These are phyloP conservation scores for Siphlonurus alternatus DNA, from an alignment of 2,888 invertebrate genomes.

Conservation along the genomic window DNA sequence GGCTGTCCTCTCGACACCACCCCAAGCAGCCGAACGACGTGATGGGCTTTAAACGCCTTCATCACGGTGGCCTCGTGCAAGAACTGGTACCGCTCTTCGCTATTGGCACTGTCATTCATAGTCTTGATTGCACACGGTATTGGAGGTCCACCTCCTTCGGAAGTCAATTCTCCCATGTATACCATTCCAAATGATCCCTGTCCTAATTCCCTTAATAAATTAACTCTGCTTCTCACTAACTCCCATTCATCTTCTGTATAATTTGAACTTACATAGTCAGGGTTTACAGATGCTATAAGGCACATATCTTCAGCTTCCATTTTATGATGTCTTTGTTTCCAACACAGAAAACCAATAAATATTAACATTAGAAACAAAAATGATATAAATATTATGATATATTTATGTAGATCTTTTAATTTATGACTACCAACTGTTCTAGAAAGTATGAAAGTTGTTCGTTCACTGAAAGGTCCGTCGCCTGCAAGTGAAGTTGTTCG, in stretches of 20 bases:
- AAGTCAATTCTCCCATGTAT: conserved; percentile 35
- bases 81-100: conserved; percentile 40
- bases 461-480: conserved; percentile 31
- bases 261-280: conserved; percentile 37
- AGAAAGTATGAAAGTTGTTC: conserved; percentile 18
- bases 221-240: conserved; percentile 39
- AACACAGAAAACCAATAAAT: conserved; percentile 1
- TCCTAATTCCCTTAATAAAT: conserved; percentile 38
- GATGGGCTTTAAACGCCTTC: conserved; percentile 49
- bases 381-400: no score
- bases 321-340: neutral
- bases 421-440: no score
- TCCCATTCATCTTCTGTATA: conserved; percentile 39
- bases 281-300: conserved; percentile 41
- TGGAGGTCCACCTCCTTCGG: conserved; percentile 12
- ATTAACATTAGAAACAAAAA: no score
- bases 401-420: no score
- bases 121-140: conserved; percentile 43
- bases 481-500: conserved; percentile 64
- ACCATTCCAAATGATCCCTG: conserved; percentile 62
- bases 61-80: conserved; percentile 55
- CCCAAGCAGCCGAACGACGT: conserved; percentile 51
- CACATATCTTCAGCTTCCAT: conserved; percentile 22
- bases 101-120: conserved; percentile 37
- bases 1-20: conserved; percentile 52